Evolutionary conservation across 1,140 invertebrate species (phyloP), one percentile per base, ranked within the genome.

Genomic region (Lordiphosa stackelbergi): DNA sequence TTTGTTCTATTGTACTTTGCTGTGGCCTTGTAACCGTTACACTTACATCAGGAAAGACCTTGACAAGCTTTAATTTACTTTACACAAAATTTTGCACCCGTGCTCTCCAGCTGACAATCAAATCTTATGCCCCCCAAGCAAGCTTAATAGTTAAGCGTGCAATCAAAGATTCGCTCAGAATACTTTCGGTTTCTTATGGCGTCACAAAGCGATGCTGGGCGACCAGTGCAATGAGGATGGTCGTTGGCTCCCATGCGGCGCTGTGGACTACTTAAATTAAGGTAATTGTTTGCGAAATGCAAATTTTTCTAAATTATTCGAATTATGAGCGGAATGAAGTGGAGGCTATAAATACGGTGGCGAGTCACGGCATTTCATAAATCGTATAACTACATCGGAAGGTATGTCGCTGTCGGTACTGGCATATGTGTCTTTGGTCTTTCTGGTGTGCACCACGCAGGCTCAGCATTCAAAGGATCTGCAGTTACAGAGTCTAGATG

Each of bases 221-320:
- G 59, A 63, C 24, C 24, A 28, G 6, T 28, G 24, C 19, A 19
- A 19, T 19, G 24, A 4, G 24, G 34, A 19, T 34, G 3, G 12
- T 13, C 38, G 19, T 19, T 3, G 60, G 45, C 34, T 51, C 47
- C 55, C 66, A 38, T 59, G 69, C 22, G 43, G 69, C 40, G 60
- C 34, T 69, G 31, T 56, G 59, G 34, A 53, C 75, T 83, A 79
- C 59, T 79, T 79, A 61, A 61, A 45, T 71, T 79, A 79, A 79
- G 28, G 28, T 31, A 31, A 31, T 31, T 31, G 28, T 31, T 79
- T 79, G 77, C 56, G 45, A 62, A 65, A 81, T 79, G 75, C 53
- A 81, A 79, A 79, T 79, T 61, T 65, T 68, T 48, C 5, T 62
- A 71, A 81, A 81, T 83, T 64, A 75, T 54, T 52, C 41, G 43